Conservation (phyloP, 2,113 vertebrate genomes). For the Emydura subglobosa region DNA sequence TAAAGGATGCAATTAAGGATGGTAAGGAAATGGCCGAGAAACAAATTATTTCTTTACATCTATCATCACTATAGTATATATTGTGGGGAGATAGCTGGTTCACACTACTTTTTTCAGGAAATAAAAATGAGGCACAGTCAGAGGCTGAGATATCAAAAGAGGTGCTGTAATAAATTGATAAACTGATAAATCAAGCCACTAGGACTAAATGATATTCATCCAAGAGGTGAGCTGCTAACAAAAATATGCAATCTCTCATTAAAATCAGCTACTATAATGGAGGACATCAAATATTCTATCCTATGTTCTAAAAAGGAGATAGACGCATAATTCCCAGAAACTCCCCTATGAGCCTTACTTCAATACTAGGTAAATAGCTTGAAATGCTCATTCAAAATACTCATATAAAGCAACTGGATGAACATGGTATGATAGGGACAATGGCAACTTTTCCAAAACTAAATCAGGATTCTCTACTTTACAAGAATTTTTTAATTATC, state of each 20-base stretch:
- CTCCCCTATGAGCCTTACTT: no score
- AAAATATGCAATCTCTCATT: slow-evolving; percentile 47
- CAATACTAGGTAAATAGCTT: slow-evolving; percentile 61
- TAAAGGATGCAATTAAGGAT: not conserved
- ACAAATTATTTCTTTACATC: not conserved
- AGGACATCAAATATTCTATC: slow-evolving; percentile 15
- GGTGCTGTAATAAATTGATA: slow-evolving; percentile 3
- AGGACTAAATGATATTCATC: not conserved
- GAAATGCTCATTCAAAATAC: slow-evolving; percentile 54
- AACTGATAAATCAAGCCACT: not conserved
- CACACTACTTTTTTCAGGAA: not conserved
- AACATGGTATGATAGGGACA: not conserved
- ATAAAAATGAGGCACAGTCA: not conserved
- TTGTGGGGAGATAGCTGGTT: not conserved
- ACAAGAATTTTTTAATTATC: not conserved
- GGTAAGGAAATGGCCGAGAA: not conserved
- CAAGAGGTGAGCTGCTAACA: not conserved
- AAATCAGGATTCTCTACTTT: not conserved
- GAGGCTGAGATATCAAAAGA: not conserved
- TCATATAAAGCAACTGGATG: slow-evolving; percentile 48
- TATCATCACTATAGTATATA: not conserved
- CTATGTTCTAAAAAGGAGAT: slow-evolving; percentile 30
- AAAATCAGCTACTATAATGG: slow-evolving; percentile 17
- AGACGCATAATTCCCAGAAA: no score
- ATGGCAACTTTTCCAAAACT: not conserved